Evolutionary conservation across 2,888 invertebrate genomes (phyloP), one percentile per base, ranked within the genome.

Genomic region (Diarsia dahlii): DNA sequence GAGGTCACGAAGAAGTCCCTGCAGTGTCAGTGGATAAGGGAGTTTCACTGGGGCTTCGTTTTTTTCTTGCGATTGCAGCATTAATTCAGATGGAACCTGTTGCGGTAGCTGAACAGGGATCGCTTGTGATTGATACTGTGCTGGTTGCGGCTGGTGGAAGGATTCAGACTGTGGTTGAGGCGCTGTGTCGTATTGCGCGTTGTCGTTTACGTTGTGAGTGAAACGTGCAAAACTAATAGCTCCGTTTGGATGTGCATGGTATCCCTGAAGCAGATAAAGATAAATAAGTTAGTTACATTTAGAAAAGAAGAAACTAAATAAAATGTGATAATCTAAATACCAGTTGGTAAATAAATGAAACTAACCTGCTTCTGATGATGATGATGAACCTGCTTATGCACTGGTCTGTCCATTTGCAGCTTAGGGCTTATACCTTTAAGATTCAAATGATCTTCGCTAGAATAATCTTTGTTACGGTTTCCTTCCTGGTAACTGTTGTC

Each of bases 171-270:
- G 84, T 10, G n/a, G 39, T 34, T 60, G 58, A 13, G 23, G n/a
- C 1, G 23, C n/a, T 45, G 56, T 1, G 63, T 81, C 15, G 34
- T 65, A 52, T 18, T 73, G 68, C 13, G n/a, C 6, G 8, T 48
- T 78, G 15, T 56, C n/a, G 5, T 91, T 90, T 34, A 92, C 89
- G 56, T 91, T 91, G 71, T 92, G 92, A 1, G 93, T 91, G 80
- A 94, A 95, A 67, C 92, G 94, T 2, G 95, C 92, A 84, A 93
- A 96, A 87, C 95, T 96, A 3, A 94, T 86, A 2, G 95, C 94
- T 34, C 93, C 93, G 80, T 89, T 93, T 10, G 90, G 88, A 76
- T 93, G 93, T 12, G 83, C 76, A 68, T 91, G 90, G 73, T 90
- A 89, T 34, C 88, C 90, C 95, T 95, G 92, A 50, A 93, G 93